Evolutionary conservation across 2,113 vertebrate genomes (phyloP), one percentile per base, ranked within the genome.

Genomic region (Ptilonorhynchus violaceus): DNA sequence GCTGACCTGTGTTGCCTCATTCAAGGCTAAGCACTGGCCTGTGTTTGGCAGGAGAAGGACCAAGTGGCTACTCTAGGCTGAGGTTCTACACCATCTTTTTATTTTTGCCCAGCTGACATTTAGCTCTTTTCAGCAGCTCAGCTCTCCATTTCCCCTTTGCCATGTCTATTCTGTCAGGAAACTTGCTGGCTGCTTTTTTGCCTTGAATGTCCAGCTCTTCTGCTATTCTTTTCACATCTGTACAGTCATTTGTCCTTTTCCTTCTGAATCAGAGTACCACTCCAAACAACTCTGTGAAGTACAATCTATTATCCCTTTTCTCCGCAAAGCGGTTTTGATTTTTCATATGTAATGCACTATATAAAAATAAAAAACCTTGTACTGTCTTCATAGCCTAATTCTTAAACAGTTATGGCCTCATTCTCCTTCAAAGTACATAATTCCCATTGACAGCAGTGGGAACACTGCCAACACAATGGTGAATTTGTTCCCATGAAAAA

Each of bases 401-500:
- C 93, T 95, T 95, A 81, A 96, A 97, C 91, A 94, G 93, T 95
- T 93, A 94, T 76, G 88, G 77, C 91, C 69, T 94, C 93, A 85
- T 93, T 96, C 83, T 85, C 93, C 52, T 82, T 79, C 83, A 60
- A 91, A 90, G 85, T 68, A 67, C 76, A n/a, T 94, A 93, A 95
- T 95, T 95, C 91, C 88, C 83, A 64, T 23, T 94, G 93, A 92
- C 76, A 94, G 92, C 39, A 94, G 86, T 58, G 96, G 96, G 95
- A 96, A 53, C 11, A 11, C 83, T 97, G 96, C 95, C 92, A 96
- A 75, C 58, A 94, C 64, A 82, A 11, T 27, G n/a, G 21, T 58
- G 76, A 95, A 91, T 93, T 73, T 72, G 66, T 94, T 93, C 60
- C 89, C 46, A 41, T 58, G 69, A 90, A 78, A 81, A 92, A 93